A percentile compares a stretch with the other conserved stretches of the same genome.
phyloP scores from a whole-genome alignment of 2,888 invertebrate genomes.

The Epirrita christyi region DNA sequence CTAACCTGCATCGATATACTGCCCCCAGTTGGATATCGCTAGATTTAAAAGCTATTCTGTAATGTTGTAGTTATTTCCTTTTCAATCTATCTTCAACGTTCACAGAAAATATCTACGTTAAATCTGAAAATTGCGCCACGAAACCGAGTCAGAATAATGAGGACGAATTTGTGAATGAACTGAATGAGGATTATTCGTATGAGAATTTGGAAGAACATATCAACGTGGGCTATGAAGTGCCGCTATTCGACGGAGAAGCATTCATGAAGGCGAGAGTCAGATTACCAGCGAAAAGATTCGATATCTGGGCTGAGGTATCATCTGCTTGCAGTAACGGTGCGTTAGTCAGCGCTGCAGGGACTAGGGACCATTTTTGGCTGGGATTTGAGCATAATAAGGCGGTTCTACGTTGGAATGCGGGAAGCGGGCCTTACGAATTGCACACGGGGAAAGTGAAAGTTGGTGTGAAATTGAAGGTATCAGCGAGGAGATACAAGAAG shows the following conservation, averaged over 20 bases:
- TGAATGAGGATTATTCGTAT: constrained; percentile 60
- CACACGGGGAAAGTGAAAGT: constrained; percentile 67
- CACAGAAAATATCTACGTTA: constrained; percentile 63
- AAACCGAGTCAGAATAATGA: constrained; percentile 48
- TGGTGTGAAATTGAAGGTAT: constrained; percentile 68
- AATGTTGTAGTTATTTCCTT: constrained; percentile 45
- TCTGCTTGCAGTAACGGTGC: constrained; percentile 72
- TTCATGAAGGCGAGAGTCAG: constrained; percentile 66
- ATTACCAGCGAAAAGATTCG: constrained; percentile 73
- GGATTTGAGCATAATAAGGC: constrained; percentile 70
- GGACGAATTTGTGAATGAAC: constrained; percentile 59
- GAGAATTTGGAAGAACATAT: constrained; percentile 64
- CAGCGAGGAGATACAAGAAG: constrained; percentile 73
- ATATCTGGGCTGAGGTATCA: constrained; percentile 78
- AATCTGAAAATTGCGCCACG: constrained; percentile 46
- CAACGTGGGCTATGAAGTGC: constrained; percentile 64
- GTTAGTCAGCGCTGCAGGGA: constrained; percentile 69
- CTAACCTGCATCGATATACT: constrained; percentile 72
- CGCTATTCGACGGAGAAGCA: constrained; percentile 74
- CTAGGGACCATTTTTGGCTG: constrained; percentile 77
- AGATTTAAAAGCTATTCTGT: constrained; percentile 54
- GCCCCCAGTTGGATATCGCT: constrained; percentile 78
- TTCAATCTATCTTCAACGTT: constrained; percentile 51
- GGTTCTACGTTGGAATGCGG: constrained; percentile 72
- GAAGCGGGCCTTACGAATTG: constrained; percentile 70